Evolutionary conservation across 2,888 invertebrate genomes (phyloP).

Genomic region (Pristionchus arcanus): DNA sequence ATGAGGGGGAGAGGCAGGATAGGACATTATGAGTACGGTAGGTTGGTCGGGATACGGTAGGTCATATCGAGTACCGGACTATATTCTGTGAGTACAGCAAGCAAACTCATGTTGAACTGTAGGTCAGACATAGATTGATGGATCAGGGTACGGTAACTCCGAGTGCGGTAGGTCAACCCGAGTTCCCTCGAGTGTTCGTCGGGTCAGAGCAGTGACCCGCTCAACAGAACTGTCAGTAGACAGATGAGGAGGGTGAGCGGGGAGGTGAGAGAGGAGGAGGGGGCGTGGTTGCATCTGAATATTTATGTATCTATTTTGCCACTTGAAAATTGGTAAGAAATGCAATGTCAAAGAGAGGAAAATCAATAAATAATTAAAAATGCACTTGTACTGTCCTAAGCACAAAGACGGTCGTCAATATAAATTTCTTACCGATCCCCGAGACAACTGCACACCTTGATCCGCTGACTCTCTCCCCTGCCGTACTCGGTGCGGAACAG

Average conservation of each 20-base stretch:
- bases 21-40: not conserved
- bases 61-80: too few relatives aligned
- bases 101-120: too few relatives aligned
- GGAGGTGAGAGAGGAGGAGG: not conserved
- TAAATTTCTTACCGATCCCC: conserved; percentile 69
- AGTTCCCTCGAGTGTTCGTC: not conserved
- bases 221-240: not conserved
- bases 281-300: conserved; percentile 15
- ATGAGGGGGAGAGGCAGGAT: not conserved
- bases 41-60: not conserved
- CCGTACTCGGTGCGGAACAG: conserved; percentile 72
- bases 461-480: conserved; percentile 59
- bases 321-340: not conserved
- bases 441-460: conserved; percentile 74
- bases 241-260: not conserved
- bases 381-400: too few relatives aligned
- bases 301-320: too few relatives aligned
- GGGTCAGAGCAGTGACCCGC: not conserved
- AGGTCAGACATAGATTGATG: too few relatives aligned
- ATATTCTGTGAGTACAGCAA: too few relatives aligned
- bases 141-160: not conserved
- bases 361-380: too few relatives aligned
- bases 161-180: not conserved
- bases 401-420: not conserved
- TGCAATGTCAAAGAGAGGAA: too few relatives aligned